These are phyloP conservation scores for Charanyca ferruginea DNA, from an alignment of 2,888 invertebrate genomes.

Conservation along the genomic window DNA sequence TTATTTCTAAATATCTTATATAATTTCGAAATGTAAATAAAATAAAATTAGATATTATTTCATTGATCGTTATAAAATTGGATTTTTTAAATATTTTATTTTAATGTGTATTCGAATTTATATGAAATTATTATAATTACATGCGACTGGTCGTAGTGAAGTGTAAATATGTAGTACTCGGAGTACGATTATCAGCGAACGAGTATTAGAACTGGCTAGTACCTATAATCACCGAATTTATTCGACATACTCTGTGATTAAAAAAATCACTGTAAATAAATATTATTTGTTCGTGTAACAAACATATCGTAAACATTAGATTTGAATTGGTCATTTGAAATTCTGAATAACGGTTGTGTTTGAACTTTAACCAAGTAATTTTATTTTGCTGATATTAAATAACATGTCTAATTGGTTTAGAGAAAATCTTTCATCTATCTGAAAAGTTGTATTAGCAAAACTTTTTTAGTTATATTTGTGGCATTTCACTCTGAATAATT, in stretches of 20 bases:
- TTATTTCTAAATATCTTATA: constrained; percentile 51
- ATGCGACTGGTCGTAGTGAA: constrained; percentile 38
- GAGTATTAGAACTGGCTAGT: constrained; percentile 64
- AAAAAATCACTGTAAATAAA: constrained; percentile 61
- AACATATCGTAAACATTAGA: constrained; percentile 69
- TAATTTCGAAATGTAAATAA: constrained; percentile 52
- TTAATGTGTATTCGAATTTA: constrained; percentile 46
- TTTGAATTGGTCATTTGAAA: constrained; percentile 52
- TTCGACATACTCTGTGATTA: constrained; percentile 58
- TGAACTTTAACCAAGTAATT: constrained; percentile 37
- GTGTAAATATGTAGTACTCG: constrained; percentile 56
- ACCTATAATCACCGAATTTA: constrained; percentile 62
- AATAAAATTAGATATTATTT: constrained; percentile 56
- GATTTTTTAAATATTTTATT: constrained; percentile 39
- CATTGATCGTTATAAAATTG: constrained; percentile 27
- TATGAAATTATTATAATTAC: constrained; percentile 32
- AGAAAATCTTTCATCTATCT: not conserved
- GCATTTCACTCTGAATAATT: not conserved
- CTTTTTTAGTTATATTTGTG: constrained; percentile 36
- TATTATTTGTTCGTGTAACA: constrained; percentile 49
- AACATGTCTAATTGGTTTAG: not conserved
- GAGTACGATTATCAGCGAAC: constrained; percentile 47
- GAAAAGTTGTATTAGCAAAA: constrained; percentile 29
- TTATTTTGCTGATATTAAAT: constrained; percentile 39
- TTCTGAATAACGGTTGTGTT: constrained; percentile 42